A percentile compares a stretch with the other conserved stretches of the same genome.
phyloP scores from a whole-genome alignment of 1,140 invertebrate genomes.

The Gyrodactylus bullatarudis region DNA sequence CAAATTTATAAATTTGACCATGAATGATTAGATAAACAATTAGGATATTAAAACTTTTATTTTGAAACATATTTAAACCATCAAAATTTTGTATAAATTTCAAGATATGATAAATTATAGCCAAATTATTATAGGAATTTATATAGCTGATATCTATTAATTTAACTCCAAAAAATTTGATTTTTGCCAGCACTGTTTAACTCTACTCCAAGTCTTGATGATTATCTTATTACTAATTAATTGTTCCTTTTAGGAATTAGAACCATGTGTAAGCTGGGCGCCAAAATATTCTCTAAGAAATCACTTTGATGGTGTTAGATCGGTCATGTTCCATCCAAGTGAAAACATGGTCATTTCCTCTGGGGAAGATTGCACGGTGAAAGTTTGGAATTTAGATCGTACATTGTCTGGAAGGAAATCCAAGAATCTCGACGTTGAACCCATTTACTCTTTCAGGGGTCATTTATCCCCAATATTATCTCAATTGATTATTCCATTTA shows the following conservation, averaged over 20 bases:
- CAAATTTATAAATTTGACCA: no score
- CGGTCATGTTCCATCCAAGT: slow-evolving; percentile 78
- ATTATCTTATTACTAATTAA: no score
- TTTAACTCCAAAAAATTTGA: no score
- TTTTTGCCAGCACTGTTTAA: no score
- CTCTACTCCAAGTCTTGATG: no score
- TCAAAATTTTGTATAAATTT: no score
- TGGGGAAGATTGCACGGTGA: slow-evolving; percentile 86
- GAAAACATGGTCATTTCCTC: slow-evolving; percentile 85
- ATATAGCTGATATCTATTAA: no score
- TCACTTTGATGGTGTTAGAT: slow-evolving; percentile 82
- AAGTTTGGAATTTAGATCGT: slow-evolving; percentile 93
- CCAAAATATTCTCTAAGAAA: slow-evolving; percentile 78
- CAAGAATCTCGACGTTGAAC: slow-evolving; percentile 75
- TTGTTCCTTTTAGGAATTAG: background rate
- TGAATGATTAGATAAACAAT: no score
- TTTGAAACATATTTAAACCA: no score
- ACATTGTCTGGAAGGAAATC: slow-evolving; percentile 67
- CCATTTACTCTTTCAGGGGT: slow-evolving; percentile 75
- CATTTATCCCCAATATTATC: slow-evolving; percentile 46
- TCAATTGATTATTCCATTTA: background rate
- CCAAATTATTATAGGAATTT: no score
- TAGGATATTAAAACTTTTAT: no score
- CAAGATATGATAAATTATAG: no score
- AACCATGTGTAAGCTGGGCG: slow-evolving; percentile 40